These are phyloP conservation scores for Salpingus planirostris DNA, from an alignment of 2,888 invertebrate species.

Conservation along the genomic window DNA sequence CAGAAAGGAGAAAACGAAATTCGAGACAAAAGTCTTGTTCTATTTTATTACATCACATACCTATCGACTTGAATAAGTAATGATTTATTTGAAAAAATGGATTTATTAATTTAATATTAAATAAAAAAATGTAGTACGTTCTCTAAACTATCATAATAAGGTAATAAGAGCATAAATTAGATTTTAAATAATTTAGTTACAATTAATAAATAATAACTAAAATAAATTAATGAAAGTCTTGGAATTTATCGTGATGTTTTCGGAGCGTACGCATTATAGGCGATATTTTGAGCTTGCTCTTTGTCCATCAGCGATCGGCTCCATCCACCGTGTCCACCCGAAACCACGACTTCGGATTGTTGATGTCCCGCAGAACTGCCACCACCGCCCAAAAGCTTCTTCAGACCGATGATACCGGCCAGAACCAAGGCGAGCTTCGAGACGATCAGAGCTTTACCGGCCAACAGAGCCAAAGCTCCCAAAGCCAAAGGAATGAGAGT, in stretches of 20 bases:
- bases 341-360: constrained; percentile 59
- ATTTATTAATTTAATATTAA: too few species aligned
- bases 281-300: constrained; percentile 48
- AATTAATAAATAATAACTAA: constrained; percentile 28
- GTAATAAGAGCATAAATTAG: background rate
- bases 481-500: constrained; percentile 75
- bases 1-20: constrained; percentile 8
- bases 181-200: constrained; percentile 1
- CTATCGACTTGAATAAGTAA: too few species aligned
- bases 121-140: too few species aligned
- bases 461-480: constrained; percentile 70
- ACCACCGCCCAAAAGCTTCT: constrained; percentile 65
- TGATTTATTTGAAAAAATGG: too few species aligned
- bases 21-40: background rate
- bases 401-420: constrained; percentile 76
- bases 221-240: constrained; percentile 10
- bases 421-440: constrained; percentile 75
- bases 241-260: constrained; percentile 23
- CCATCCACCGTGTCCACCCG: constrained; percentile 60
- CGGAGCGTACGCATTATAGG: constrained; percentile 46
- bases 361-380: constrained; percentile 43
- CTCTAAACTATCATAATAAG: too few species aligned
- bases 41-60: constrained; percentile 1
- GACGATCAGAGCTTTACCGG: constrained; percentile 78
- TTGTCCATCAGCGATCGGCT: constrained; percentile 50